These are phyloP conservation scores for Chlorospingus flavigularis DNA, from an alignment of 2,797 vertebrate species.

Conservation along the genomic window DNA sequence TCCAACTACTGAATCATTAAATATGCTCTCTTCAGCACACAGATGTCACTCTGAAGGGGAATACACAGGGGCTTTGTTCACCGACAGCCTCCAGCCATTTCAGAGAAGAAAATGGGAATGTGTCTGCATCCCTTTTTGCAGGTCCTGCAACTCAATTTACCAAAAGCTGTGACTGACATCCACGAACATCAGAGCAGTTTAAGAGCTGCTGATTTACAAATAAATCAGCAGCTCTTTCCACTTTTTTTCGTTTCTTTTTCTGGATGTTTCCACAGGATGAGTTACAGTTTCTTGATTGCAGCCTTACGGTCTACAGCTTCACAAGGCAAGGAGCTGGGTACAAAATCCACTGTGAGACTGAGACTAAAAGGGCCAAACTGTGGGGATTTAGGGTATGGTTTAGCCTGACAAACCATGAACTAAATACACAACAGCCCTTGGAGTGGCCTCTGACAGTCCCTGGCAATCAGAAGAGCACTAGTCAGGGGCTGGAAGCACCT, in stretches of 20 bases:
- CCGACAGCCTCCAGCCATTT: neutral
- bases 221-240: no score
- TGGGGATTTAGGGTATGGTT: neutral
- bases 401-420: neutral
- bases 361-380: neutral
- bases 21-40: neutral
- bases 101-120: neutral
- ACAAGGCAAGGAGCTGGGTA: neutral
- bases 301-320: neutral
- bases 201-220: neutral
- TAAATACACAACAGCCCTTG: neutral
- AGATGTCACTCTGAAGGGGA: neutral
- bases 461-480: neutral
- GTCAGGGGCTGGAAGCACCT: neutral
- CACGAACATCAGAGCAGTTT: neutral
- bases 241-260: neutral
- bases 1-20: neutral
- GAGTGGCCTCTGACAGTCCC: neutral
- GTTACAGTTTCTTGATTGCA: neutral
- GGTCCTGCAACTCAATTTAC: neutral
- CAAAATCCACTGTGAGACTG: neutral
- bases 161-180: neutral
- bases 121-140: neutral
- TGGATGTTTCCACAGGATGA: neutral
- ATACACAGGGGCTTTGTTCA: neutral